Evolutionary conservation across 2,113 vertebrate species (phyloP).

Genomic region (Natator depressus): DNA sequence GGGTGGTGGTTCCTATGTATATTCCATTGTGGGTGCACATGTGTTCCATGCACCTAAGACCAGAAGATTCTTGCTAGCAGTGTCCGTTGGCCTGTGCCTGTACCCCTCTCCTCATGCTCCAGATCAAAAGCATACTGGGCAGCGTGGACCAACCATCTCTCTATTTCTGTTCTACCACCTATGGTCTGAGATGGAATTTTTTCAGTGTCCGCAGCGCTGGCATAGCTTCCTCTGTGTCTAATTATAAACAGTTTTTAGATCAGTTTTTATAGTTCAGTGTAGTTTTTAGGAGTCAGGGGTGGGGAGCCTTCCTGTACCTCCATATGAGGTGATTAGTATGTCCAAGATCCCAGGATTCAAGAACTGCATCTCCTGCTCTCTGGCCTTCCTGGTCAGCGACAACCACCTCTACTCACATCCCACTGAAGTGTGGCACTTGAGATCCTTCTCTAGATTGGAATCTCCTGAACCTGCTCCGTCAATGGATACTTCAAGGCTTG

Average conservation of each 20-base stretch:
- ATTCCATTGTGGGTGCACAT: background rate
- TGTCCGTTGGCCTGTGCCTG: background rate
- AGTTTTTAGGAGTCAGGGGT: background rate
- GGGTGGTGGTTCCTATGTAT: fast-evolving
- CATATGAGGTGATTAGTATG: background rate
- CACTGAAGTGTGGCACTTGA: background rate
- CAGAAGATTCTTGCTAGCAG: background rate
- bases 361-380: background rate
- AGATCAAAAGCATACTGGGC: background rate
- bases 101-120: background rate
- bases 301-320: no score
- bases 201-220: background rate
- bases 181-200: background rate
- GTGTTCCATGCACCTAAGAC: background rate
- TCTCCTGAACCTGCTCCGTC: background rate
- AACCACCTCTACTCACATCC: background rate
- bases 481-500: background rate
- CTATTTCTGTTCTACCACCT: background rate
- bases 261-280: background rate
- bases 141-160: background rate
- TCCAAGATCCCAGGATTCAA: background rate
- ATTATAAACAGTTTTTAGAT: background rate
- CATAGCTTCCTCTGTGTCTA: background rate
- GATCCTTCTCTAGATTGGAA: background rate
- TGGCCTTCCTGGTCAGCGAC: background rate